Percentiles rank a stretch among this genome's conserved stretches.
Conservation (phyloP, 2,113 vertebrate species). For the Pachycephala philippinensis region DNA sequence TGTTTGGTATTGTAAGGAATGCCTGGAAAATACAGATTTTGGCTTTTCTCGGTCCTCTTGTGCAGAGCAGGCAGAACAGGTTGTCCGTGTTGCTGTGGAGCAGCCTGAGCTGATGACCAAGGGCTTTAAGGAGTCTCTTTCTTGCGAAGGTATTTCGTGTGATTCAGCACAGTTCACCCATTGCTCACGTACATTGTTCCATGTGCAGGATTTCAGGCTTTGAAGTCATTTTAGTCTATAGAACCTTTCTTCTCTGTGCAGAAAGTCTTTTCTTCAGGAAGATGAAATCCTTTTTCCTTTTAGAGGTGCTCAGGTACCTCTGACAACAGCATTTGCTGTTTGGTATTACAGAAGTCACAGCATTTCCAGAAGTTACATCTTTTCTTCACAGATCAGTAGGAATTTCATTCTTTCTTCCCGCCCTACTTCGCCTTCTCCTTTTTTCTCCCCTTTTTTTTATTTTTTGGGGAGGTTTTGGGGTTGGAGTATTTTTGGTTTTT, state of each 20-base stretch:
- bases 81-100: background rate
- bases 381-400: background rate
- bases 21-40: background rate
- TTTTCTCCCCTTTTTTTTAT: background rate
- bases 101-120: background rate
- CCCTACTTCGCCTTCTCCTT: rapidly evolving
- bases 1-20: background rate
- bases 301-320: background rate
- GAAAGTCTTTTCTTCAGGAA: background rate
- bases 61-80: background rate
- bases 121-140: background rate
- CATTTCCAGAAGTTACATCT: background rate
- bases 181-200: rapidly evolving
- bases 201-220: background rate
- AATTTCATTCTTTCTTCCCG: background rate
- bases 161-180: background rate
- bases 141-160: background rate
- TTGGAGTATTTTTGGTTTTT: too few species aligned
- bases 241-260: background rate
- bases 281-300: background rate
- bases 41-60: rapidly evolving
- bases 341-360: background rate
- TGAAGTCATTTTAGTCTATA: background rate
- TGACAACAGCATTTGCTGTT: background rate
- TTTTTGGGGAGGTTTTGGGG: background rate